Base-by-base conservation (phyloP, 1,140 invertebrate genomes). In the Macrobrachium rosenbergii region DNA sequence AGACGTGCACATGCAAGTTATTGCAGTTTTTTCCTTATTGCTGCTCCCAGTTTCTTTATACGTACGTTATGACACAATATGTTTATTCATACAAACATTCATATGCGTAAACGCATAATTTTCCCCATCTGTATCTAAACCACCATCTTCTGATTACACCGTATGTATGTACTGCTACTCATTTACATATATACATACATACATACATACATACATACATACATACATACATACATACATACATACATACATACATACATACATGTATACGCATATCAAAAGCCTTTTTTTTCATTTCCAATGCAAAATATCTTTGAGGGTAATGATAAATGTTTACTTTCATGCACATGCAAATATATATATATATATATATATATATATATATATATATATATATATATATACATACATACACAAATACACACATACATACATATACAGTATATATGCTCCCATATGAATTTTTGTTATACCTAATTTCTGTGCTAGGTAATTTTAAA, bases 301-400 rank as follows among this genome's bases (percentile, higher is more conserved):
- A 37, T 37, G 28, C 28, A 37, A 21, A 37, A 19, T 37, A 16
- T 6, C 5, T 16, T 64, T 64, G 7, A 21, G 45, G n/a, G n/a
- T n/a, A n/a, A n/a, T n/a, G 14, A 5, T 17, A 58, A 12, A n/a
- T 58, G 12, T 62, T 3, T 62, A 63, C 28, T 60, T 28, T 21
- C 19, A 62, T 19, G 60, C 59, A 62, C 77, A 79, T 17, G 23
- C 77, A 79, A 16, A 78, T 23, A 76, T 19, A 76, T 23, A 52
- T n/a, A 76, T 45, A 76, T 52, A 76, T 45, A 76, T 52, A 76
- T 45, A 76, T 52, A 76, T 23, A 67, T 67, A 67, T 23, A 67
- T 67, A 67, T 23, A 67, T 67, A 67, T 67, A 67, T 67, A 67
- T 23, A 67, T 67, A 67, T 23, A 67, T 67, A 67, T 23, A 67